These are phyloP conservation scores for Tarsius wallacei DNA, from an alignment of 2,797 vertebrate species.

Conservation along the genomic window DNA sequence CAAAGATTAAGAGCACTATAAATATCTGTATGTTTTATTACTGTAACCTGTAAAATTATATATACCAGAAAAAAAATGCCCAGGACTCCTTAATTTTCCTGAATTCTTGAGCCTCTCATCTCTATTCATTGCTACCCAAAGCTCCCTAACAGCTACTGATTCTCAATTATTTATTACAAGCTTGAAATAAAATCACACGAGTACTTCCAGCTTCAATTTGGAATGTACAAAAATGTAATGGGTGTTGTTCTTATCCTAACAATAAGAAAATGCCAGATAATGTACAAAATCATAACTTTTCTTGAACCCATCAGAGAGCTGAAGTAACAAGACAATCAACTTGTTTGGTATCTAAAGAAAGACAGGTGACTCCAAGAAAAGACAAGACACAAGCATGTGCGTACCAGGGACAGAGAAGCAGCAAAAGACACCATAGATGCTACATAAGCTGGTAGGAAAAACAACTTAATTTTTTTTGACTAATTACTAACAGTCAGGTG, in stretches of 20 bases:
- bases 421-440: not conserved
- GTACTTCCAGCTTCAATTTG: not conserved
- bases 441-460: not conserved
- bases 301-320: not conserved
- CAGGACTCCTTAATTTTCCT: not conserved
- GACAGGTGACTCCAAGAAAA: not conserved
- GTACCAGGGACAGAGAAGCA: not conserved
- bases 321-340: not conserved
- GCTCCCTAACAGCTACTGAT: not conserved
- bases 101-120: not conserved
- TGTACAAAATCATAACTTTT: not conserved
- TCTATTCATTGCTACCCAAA: not conserved
- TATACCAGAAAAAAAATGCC: not conserved
- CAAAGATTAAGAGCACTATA: not conserved
- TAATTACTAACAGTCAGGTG: not conserved
- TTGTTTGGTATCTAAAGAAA: not conserved
- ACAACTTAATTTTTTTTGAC: not conserved
- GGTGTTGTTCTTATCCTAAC: not conserved
- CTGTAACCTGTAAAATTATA: not conserved
- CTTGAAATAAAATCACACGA: not conserved
- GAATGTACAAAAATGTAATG: not conserved
- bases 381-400: not conserved
- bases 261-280: not conserved
- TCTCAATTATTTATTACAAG: slow-evolving; percentile 9
- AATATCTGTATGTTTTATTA: not conserved